Base-by-base conservation (phyloP, 2,888 invertebrate genomes). In the Eristalis intricaria region DNA sequence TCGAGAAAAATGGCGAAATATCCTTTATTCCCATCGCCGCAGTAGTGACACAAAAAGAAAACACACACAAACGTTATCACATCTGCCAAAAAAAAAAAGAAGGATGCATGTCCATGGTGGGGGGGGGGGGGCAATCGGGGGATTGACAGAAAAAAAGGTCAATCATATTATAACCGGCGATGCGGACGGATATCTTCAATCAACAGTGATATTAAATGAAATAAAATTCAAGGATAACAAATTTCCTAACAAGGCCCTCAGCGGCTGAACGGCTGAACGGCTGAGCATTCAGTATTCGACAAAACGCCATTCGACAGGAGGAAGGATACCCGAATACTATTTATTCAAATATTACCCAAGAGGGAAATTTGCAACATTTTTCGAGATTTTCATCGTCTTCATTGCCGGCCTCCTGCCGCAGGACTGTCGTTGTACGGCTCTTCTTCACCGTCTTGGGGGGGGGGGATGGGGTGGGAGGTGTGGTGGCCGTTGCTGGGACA, bases 121-220 rank as follows among this genome's bases (percentile, higher is more conserved):
- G 19, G n/a, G 1, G 0, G 43, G 43, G 15, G 19, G 1, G 15
- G 43, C 43, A 7, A 5, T 50, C 19, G 43, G 50, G 43, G 29
- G 13, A 35, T 19, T 58, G 75, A 58, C 50, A 50, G n/a, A n/a
- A 70, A 76, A 76, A 78, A 71, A 76, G 84, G 74, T 78, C 78
- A 78, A 86, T 86, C 69, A 86, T 78, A 74, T 78, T 78, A 61
- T 50, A 78, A 60, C 61, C 50, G 35, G 35, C 60, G 84, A 84
- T 74, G 65, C 68, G 77, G 74, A 78, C 69, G 78, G 73, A 81
- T 77, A 77, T 77, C 81, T 77, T 82, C 73, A 85, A 85, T 85
- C 81, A 81, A 77, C 73, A 69, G 64, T 19, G 64, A 77, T 77
- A 77, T 73, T 85, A 77, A 76, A 65, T 71, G 69, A 63, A 73